These are phyloP conservation scores for Chiloscyllium plagiosum DNA, from an alignment of 2,113 vertebrate species.

Conservation along the genomic window DNA sequence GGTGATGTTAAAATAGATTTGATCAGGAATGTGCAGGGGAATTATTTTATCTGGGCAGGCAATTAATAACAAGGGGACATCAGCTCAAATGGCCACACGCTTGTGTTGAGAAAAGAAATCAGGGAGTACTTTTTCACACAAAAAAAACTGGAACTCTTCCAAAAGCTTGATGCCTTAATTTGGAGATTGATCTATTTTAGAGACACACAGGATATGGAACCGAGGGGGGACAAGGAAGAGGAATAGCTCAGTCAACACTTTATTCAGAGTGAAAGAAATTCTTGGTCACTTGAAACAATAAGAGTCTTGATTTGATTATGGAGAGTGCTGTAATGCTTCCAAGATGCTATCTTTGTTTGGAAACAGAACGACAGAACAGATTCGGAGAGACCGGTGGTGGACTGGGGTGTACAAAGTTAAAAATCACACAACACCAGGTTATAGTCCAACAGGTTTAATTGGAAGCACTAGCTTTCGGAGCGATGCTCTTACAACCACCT, in stretches of 20 bases:
- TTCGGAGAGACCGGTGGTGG: too few relatives aligned
- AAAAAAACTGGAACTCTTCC: background rate
- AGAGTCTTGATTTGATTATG: background rate
- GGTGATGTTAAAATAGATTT: background rate
- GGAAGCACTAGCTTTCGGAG: too few relatives aligned
- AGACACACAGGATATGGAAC: background rate
- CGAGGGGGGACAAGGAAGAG: too few relatives aligned
- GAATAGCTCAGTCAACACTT: too few relatives aligned
- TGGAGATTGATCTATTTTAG: background rate
- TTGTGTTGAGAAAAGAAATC: background rate
- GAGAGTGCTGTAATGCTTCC: background rate
- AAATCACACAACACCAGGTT: too few relatives aligned
- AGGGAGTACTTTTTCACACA: background rate
- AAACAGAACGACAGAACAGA: background rate
- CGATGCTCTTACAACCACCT: too few relatives aligned
- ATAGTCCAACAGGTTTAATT: too few relatives aligned
- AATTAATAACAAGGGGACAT: background rate
- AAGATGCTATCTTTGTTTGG: background rate
- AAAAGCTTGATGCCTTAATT: background rate
- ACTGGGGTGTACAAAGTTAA: too few relatives aligned
- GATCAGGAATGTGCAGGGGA: background rate
- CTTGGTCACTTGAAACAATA: background rate
- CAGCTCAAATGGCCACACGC: background rate
- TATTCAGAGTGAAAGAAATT: background rate
- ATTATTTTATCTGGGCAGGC: background rate